Evolutionary conservation across 1,140 invertebrate species (phyloP), one percentile per base, ranked within the genome.

Genomic region (Solenopsis fugax): DNA sequence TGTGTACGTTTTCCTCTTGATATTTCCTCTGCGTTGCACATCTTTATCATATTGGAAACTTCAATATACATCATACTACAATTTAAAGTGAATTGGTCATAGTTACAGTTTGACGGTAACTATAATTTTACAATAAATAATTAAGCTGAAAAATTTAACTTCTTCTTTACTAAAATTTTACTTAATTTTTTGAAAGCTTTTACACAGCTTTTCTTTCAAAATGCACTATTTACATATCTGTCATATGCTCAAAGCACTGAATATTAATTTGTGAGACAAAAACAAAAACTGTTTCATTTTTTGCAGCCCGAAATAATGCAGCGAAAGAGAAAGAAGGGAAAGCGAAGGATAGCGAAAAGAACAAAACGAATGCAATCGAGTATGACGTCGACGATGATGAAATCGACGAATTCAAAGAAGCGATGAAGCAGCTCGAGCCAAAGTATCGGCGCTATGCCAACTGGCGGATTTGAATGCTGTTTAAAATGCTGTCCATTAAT

Each of bases 401-500:
- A 73, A 84, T 90, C 18, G 91, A 92, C 41, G 80, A 92, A 89
- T 77, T 93, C 21, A 86, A 92, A 56, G 80, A 93, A 80, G 64
- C 91, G 41, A 91, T 85, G 67, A 89, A 78, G 52, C 73, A 93
- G 58, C 91, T 93, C 29, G 93, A 93, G 81, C 89, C 93, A 65
- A 88, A 92, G 76, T 93, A 93, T 86, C 91, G 89, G 54, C 93
- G 89, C 10, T 93, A 93, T 60, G 88, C 92, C 45, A 93, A 91
- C 21, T 93, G 93, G 93, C 88, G 89, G 41, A 93, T 93, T 62
- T 93, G 65, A 92, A 87, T 71, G 18, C 37, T 65, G 7, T 24
- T 72, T 13, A 52, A 81, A 62, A 58, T 41, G 41, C 9, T n/a
- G 2, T 52, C 21, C 24, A 24, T 69, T 52, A 29, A 29, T 85